Conservation (phyloP, 2,113 vertebrate species). For the Mormyrus iriodes region DNA sequence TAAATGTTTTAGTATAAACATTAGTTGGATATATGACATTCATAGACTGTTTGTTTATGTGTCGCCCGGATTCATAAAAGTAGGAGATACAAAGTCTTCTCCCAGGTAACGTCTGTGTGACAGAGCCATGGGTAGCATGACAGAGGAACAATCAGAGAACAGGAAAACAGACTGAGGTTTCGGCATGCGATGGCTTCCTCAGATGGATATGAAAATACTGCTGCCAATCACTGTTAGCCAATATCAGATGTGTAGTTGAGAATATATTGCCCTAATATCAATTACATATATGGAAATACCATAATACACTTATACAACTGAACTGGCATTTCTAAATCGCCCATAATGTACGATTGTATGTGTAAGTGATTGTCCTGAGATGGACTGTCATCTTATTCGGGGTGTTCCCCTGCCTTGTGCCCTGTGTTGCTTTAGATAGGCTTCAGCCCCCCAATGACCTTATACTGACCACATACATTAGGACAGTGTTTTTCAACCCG, state of each 20-base stretch:
- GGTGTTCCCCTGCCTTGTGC: background rate
- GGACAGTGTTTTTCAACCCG: background rate
- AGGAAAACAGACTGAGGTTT: background rate
- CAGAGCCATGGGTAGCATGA: background rate
- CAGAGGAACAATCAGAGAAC: background rate
- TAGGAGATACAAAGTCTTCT: background rate
- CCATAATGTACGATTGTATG: background rate
- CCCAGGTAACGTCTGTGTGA: background rate
- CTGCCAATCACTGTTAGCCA: background rate
- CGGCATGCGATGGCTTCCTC: background rate
- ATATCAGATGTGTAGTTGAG: background rate
- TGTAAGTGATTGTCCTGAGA: background rate
- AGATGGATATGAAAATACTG: background rate
- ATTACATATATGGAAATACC: background rate
- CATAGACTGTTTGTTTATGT: background rate
- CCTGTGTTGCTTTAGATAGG: background rate
- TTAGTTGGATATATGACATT: background rate
- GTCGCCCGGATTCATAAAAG: background rate
- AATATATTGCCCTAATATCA: background rate
- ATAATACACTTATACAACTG: background rate
- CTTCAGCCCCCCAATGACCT: background rate
- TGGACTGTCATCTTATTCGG: background rate
- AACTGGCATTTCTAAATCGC: background rate
- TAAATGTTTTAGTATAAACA: conserved; percentile 35
- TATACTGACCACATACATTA: background rate